phyloP scores from a whole-genome alignment of 2,113 vertebrate species.

The Micronycteris hirsuta region DNA sequence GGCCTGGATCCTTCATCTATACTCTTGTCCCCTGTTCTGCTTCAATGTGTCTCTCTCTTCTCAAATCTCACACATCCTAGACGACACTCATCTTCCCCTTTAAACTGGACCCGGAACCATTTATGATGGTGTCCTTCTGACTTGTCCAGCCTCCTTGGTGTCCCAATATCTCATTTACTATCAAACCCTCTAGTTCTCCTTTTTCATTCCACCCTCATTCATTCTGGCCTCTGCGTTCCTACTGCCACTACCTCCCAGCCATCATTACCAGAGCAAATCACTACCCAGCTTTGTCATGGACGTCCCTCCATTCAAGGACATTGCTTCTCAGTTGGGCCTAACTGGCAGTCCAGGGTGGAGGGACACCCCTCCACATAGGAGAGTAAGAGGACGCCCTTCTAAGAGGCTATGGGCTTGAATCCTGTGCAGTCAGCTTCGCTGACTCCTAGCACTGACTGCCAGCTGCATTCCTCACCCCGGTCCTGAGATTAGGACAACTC shows the following conservation, averaged over 20 bases:
- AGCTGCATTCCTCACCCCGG: accelerated
- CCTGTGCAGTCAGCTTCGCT: accelerated
- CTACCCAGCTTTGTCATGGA: accelerated
- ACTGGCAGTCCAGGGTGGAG: not conserved
- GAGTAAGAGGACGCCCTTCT: not conserved
- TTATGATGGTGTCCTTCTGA: accelerated
- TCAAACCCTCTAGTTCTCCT: not conserved
- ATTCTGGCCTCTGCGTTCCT: accelerated
- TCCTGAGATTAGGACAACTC: not conserved
- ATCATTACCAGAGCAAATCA: accelerated
- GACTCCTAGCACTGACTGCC: not conserved
- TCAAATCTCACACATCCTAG: accelerated
- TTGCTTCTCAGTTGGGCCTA: not conserved
- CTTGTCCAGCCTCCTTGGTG: not conserved
- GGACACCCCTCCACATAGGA: accelerated
- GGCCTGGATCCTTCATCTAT: not conserved
- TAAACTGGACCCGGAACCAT: accelerated
- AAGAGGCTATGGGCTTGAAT: not conserved
- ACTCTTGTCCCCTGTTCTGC: not conserved
- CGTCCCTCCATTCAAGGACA: not conserved
- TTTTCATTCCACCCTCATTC: not conserved
- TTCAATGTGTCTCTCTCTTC: no score
- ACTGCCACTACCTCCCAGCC: accelerated
- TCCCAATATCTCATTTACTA: no score
- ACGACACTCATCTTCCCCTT: no score